These are phyloP conservation scores for Albula goreensis DNA, from an alignment of 2,113 vertebrate species.

Conservation along the genomic window DNA sequence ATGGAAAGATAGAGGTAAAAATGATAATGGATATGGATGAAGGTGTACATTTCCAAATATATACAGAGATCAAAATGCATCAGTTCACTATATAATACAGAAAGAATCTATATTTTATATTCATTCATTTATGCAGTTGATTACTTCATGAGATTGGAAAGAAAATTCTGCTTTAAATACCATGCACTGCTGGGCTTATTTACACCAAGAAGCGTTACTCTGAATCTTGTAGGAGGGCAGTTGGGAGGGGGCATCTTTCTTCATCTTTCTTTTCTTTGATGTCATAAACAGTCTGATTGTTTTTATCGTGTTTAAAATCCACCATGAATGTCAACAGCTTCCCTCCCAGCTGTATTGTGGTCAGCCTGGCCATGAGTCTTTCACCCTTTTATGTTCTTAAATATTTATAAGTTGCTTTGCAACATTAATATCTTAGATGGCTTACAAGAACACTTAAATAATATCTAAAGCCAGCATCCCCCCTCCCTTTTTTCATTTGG, in stretches of 20 bases:
- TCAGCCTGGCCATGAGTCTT: constrained; percentile 68
- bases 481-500: constrained; percentile 81
- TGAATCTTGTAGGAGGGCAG: constrained; percentile 46
- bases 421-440: constrained; percentile 99
- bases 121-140: neutral
- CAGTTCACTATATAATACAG: neutral
- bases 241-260: constrained; percentile 12
- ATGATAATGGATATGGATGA: neutral
- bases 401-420: constrained; percentile 99
- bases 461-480: constrained; percentile 70
- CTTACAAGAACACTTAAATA: constrained; percentile 99
- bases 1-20: no score
- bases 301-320: constrained; percentile 74
- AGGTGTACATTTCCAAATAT: neutral
- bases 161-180: neutral
- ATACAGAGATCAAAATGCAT: neutral
- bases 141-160: neutral
- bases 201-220: constrained; percentile 44
- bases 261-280: constrained; percentile 33
- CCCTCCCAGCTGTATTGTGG: constrained; percentile 73
- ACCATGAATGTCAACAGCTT: constrained; percentile 67
- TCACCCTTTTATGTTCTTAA: constrained; percentile 96
- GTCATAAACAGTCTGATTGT: constrained; percentile 58
- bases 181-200: constrained; percentile 41
- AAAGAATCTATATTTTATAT: neutral